Percentiles rank a stretch among this genome's conserved stretches.
phyloP scores from a whole-genome alignment of 2,113 vertebrate genomes.

The Brachyhypopomus occidentalis region DNA sequence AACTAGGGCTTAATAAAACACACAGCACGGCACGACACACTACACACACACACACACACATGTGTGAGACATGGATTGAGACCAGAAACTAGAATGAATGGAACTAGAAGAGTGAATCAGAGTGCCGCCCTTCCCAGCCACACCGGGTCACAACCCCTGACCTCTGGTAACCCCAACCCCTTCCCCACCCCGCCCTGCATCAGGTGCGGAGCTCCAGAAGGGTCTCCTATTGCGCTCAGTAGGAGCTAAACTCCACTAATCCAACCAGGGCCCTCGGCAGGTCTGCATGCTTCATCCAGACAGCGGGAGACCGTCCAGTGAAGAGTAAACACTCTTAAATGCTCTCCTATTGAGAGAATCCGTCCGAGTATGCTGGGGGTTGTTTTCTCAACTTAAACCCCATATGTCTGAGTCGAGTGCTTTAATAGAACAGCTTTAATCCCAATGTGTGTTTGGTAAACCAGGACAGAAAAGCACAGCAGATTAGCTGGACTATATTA shows the following conservation, averaged over 20 bases:
- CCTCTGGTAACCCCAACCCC: background rate
- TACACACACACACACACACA: background rate
- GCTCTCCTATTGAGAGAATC: slow-evolving; percentile 59
- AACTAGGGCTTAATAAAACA: slow-evolving; percentile 40
- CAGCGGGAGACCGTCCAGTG: slow-evolving; percentile 55
- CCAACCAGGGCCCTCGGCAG: slow-evolving; percentile 19
- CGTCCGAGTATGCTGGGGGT: slow-evolving; percentile 47
- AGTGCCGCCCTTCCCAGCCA: too few species aligned
- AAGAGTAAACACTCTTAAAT: slow-evolving; percentile 56
- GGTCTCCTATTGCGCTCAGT: background rate
- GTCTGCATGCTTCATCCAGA: slow-evolving; percentile 26
- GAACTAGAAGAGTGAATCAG: too few species aligned
- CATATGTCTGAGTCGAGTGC: slow-evolving; percentile 65
- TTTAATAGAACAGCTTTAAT: slow-evolving; percentile 76
- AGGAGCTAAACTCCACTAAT: slow-evolving; percentile 40
- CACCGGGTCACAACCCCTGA: too few species aligned
- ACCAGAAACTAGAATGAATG: too few species aligned
- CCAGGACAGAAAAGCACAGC: slow-evolving; percentile 73
- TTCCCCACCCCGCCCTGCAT: background rate
- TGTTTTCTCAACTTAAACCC: slow-evolving; percentile 35
- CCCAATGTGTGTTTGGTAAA: slow-evolving; percentile 68
- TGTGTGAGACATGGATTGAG: background rate
- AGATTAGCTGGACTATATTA: slow-evolving; percentile 69
- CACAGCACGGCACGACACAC: background rate
- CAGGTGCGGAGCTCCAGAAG: background rate